A percentile compares a stretch with the other conserved stretches of the same genome.
Conservation (phyloP, 2,888 invertebrate genomes). For the Zaprionus obscuricornis region DNA sequence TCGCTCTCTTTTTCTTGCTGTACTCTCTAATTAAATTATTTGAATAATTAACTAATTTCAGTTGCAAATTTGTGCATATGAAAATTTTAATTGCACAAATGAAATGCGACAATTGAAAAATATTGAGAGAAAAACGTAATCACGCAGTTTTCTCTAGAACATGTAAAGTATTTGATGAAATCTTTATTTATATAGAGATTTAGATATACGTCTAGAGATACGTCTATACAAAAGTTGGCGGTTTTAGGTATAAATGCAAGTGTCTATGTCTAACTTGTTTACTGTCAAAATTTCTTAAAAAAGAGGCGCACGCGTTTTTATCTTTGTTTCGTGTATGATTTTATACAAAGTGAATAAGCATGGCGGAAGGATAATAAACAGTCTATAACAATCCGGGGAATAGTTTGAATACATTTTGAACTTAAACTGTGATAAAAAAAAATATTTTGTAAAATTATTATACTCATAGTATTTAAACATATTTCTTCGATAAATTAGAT, state of each 20-base stretch:
- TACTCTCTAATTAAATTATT: no score
- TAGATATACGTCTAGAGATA: slow-evolving; percentile 49
- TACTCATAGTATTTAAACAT: no score
- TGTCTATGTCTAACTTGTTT: slow-evolving; percentile 46
- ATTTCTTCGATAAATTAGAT: not conserved
- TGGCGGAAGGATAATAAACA: slow-evolving; percentile 55
- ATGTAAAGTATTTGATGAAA: slow-evolving; percentile 22
- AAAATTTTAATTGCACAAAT: no score
- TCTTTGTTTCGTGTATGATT: not conserved
- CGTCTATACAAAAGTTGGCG: not conserved
- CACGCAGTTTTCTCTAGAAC: no score
- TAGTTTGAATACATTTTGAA: no score
- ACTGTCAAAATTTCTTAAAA: not conserved
- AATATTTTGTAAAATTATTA: no score
- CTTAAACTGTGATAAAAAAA: slow-evolving; percentile 55
- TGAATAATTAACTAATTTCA: no score
- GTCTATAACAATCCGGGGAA: no score
- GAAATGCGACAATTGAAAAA: no score
- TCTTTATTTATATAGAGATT: slow-evolving; percentile 52
- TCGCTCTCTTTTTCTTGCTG: no score
- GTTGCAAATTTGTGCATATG: no score
- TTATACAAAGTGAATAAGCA: slow-evolving; percentile 35
- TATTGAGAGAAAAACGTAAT: no score
- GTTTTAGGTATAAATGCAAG: slow-evolving; percentile 43
- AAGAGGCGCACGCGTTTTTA: slow-evolving; percentile 3